A percentile compares a stretch with the other conserved stretches of the same genome.
Evolutionary conservation across 1,140 invertebrate species (phyloP).

Genomic region (Drosophila ohnishii): DNA sequence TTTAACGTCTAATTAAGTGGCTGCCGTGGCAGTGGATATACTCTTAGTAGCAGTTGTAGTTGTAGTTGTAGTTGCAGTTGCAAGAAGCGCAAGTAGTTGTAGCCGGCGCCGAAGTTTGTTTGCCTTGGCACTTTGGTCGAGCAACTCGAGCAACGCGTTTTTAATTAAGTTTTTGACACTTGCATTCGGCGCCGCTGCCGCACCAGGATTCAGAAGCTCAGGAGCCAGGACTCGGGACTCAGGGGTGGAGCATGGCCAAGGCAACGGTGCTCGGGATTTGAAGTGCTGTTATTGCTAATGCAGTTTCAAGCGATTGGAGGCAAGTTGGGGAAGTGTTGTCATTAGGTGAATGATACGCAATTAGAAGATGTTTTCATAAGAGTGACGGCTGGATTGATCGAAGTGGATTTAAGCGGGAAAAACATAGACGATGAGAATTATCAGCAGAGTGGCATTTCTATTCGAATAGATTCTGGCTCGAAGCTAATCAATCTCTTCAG

Average conservation of each 20-base stretch:
- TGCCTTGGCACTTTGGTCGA: slow-evolving; percentile 50
- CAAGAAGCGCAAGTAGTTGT: slow-evolving; percentile 33
- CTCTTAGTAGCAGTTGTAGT: slow-evolving; percentile 6
- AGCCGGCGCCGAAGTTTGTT: slow-evolving; percentile 50
- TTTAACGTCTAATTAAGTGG: slow-evolving; percentile 80
- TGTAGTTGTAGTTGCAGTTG: slow-evolving; percentile 34
- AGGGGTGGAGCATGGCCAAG: not conserved
- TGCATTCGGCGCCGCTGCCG: slow-evolving; percentile 51
- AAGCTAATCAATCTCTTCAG: not conserved
- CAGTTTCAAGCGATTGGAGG: slow-evolving; percentile 42
- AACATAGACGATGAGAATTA: not conserved
- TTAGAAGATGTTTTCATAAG: slow-evolving; percentile 26
- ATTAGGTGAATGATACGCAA: slow-evolving; percentile 34
- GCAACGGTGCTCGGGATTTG: slow-evolving; percentile 4
- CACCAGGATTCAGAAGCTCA: slow-evolving; percentile 9
- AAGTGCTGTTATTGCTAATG: slow-evolving; percentile 49
- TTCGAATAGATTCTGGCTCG: not conserved
- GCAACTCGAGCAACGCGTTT: slow-evolving; percentile 64
- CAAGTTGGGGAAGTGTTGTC: slow-evolving; percentile 20
- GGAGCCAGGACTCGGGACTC: not conserved
- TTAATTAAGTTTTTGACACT: slow-evolving; percentile 81
- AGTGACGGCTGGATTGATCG: slow-evolving; percentile 12
- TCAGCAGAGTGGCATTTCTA: not conserved
- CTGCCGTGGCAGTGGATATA: slow-evolving; percentile 63
- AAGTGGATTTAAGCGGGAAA: not conserved